phyloP scores from a whole-genome alignment of 2,888 invertebrate genomes.

The Acanthosepion lycidas region DNA sequence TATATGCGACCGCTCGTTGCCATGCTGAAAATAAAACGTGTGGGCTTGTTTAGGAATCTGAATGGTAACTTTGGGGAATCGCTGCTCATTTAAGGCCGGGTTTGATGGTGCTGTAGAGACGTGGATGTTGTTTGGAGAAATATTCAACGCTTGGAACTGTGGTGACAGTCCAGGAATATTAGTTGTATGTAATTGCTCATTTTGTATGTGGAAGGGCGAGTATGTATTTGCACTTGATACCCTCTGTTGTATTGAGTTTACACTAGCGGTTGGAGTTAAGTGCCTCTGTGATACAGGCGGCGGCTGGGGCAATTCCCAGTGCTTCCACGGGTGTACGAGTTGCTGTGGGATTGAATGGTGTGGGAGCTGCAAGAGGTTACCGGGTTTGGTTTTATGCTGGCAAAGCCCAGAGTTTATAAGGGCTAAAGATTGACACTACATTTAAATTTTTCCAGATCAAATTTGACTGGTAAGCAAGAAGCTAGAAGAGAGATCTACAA shows the following conservation, averaged over 20 bases:
- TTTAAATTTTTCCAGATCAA: too few relatives aligned
- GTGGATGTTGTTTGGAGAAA: slow-evolving; percentile 47
- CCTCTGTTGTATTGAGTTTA: slow-evolving; percentile 40
- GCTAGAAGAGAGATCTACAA: too few relatives aligned
- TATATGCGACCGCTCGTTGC: slow-evolving; percentile 51
- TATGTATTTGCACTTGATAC: slow-evolving; percentile 36
- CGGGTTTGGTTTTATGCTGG: slow-evolving; percentile 13
- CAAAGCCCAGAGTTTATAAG: neutral
- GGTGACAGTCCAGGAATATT: slow-evolving; percentile 53
- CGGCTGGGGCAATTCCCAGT: slow-evolving; percentile 54
- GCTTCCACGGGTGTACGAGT: slow-evolving; percentile 34
- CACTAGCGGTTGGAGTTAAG: slow-evolving; percentile 66
- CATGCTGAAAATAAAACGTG: slow-evolving; percentile 53
- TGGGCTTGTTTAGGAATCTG: slow-evolving; percentile 50
- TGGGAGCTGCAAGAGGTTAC: slow-evolving; percentile 50
- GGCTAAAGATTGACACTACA: neutral
- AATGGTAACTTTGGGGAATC: slow-evolving; percentile 51
- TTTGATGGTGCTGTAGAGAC: slow-evolving; percentile 16
- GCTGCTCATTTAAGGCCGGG: neutral
- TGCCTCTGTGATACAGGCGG: slow-evolving; percentile 72
- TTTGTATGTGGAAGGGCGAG: slow-evolving; percentile 47
- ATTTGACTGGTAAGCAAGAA: too few relatives aligned
- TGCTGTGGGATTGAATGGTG: slow-evolving; percentile 45
- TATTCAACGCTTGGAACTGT: slow-evolving; percentile 46
- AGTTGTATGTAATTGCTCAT: slow-evolving; percentile 52